Evolutionary conservation across 2,797 vertebrate species (phyloP), one percentile per base, ranked within the genome.

Genomic region (Gallirallus australis): DNA sequence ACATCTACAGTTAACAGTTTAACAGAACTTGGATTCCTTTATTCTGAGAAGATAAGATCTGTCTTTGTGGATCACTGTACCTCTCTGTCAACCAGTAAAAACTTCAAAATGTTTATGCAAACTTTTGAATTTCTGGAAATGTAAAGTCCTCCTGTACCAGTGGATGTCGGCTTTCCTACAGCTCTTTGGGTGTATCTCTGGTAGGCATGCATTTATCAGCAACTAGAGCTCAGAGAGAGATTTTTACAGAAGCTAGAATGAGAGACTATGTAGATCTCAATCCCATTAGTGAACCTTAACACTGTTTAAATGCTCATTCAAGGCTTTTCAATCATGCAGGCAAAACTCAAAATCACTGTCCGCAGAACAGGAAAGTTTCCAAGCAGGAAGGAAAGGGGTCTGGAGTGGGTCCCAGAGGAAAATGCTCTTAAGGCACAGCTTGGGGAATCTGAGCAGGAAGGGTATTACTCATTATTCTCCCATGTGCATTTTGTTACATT

Each of bases 371-470:
- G 8, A 10, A 8, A 2, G 9, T 39, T 89, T 73, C 27, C 15
- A 37, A 2, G 0, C 2, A 60, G 45, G 13, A 64, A 56, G 11
- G 31, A 45, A 31, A 15, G 2, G 12, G 8, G 54, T 54, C 10
- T 65, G 28, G 37, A n/a, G 5, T n/a, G 15, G 11, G 48, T 72
- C 10, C 7, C 18, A 77, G 47, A 42, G 12, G 33, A 45, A 13
- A 0, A 0, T 17, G 5, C 2, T 65, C 31, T 68, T 33, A 69
- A 65, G 42, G 37, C 6, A 65, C 42, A 53, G 1, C 19, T 7
- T 57, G 12, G 8, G 18, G 7, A 47, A 47, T 47, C 47, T 25
- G n/a, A 76, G 37, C 4, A 52, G 6, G 17, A 20, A 12, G 1
- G 6, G 9, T 61, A 57, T 45, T 65, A 30, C 15, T 72, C 0